Evolutionary conservation across 2,888 invertebrate genomes (phyloP).

Genomic region (Teinopalpus imperialis): DNA sequence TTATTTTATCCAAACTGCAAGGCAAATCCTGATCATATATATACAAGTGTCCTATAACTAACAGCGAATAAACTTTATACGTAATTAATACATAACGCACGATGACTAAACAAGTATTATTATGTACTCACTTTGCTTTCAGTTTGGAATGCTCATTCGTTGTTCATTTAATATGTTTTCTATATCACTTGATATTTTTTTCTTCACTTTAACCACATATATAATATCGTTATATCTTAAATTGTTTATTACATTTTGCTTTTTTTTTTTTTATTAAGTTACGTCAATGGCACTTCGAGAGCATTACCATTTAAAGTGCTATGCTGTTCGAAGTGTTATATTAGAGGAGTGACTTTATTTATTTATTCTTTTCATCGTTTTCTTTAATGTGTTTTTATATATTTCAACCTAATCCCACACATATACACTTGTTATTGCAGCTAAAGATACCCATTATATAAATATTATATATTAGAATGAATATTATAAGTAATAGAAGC

Average conservation of each 20-base stretch:
- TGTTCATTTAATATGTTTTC: slow-evolving; percentile 54
- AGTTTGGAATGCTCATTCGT: slow-evolving; percentile 58
- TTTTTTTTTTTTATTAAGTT: slow-evolving; percentile 17
- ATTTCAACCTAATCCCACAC: slow-evolving; percentile 13
- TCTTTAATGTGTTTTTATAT: slow-evolving; percentile 19
- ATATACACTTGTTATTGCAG: not conserved
- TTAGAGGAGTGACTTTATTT: slow-evolving; percentile 27
- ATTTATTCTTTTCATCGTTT: slow-evolving; percentile 17
- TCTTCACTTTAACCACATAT: slow-evolving; percentile 23
- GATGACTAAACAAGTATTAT: slow-evolving; percentile 27
- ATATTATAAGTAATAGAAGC: too few species aligned
- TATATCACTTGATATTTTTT: slow-evolving; percentile 38
- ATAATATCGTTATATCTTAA: slow-evolving; percentile 20
- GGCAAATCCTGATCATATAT: slow-evolving; percentile 39
- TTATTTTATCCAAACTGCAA: slow-evolving; percentile 62
- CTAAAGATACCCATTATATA: not conserved
- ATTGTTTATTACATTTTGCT: slow-evolving; percentile 24
- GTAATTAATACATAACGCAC: slow-evolving; percentile 14
- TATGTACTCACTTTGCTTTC: slow-evolving; percentile 49
- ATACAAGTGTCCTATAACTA: slow-evolving; percentile 21
- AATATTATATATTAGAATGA: slow-evolving; percentile 9
- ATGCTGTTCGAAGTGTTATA: slow-evolving; percentile 12
- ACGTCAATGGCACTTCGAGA: slow-evolving; percentile 5
- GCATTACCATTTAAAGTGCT: not conserved
- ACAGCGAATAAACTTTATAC: slow-evolving; percentile 14